These are phyloP conservation scores for Brachionichthys hirsutus DNA, from an alignment of 2,113 vertebrate genomes.

Conservation along the genomic window DNA sequence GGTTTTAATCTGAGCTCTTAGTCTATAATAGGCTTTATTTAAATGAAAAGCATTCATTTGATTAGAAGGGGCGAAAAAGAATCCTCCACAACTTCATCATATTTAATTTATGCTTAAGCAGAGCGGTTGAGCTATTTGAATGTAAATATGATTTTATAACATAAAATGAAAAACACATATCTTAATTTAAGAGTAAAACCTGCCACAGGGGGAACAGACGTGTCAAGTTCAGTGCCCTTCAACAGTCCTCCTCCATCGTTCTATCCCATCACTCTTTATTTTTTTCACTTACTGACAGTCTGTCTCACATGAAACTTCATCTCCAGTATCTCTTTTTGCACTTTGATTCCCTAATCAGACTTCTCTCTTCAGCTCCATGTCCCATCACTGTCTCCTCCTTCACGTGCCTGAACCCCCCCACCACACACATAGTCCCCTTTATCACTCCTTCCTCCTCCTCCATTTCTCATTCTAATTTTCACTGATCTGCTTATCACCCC, in stretches of 20 bases:
- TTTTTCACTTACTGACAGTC: conserved; percentile 35
- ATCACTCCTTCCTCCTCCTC: conserved; percentile 10
- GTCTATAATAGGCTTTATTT: too few relatives aligned
- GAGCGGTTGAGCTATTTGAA: too few relatives aligned
- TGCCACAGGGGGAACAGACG: conserved; percentile 49
- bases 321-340: conserved; percentile 15
- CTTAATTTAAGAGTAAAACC: conserved; percentile 49
- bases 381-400: conserved; percentile 39
- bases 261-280: conserved; percentile 17
- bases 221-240: conserved; percentile 45
- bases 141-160: conserved; percentile 1
- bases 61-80: too few relatives aligned
- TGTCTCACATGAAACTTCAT: conserved; percentile 39
- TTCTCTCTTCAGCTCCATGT: conserved; percentile 48
- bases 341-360: conserved; percentile 22
- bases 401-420: conserved; percentile 6
- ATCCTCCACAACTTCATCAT: too few relatives aligned
- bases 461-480: conserved; percentile 21
- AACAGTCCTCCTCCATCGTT: conserved; percentile 21
- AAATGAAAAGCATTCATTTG: too few relatives aligned
- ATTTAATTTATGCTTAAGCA: too few relatives aligned
- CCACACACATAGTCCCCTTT: conserved; percentile 8
- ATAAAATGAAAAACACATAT: conserved; percentile 34
- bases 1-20: too few relatives aligned
- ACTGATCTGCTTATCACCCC: conserved; percentile 2